Conservation (phyloP, 2,888 invertebrate genomes). For the Pinctada fucata region DNA sequence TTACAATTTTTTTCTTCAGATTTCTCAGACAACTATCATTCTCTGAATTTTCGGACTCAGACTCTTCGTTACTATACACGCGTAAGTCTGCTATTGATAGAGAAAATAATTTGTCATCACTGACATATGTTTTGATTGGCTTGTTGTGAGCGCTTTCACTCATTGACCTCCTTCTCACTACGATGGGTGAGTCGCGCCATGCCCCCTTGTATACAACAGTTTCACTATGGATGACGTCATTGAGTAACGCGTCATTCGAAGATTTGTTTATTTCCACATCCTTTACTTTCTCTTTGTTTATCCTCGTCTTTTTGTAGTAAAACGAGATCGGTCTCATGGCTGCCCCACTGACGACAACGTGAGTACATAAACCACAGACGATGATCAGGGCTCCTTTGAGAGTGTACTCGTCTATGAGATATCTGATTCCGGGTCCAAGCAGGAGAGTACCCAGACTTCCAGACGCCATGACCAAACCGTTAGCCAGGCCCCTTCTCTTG, state of each 20-base stretch:
- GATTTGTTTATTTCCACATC: neutral
- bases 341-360: conserved; percentile 16
- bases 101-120: neutral
- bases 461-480: conserved; percentile 16
- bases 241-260: neutral
- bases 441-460: conserved; percentile 35
- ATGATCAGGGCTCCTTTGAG: conserved; percentile 29
- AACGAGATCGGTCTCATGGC: conserved; percentile 21
- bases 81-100: neutral
- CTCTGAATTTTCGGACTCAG: neutral
- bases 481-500: conserved; percentile 32
- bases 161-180: neutral
- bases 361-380: conserved; percentile 12
- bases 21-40: neutral
- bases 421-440: conserved; percentile 13
- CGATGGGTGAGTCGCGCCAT: neutral
- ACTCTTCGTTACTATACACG: neutral
- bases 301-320: neutral
- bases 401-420: conserved; percentile 26
- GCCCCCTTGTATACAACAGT: neutral
- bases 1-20: neutral
- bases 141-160: neutral
- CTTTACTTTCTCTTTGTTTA: neutral
- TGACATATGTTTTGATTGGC: neutral
- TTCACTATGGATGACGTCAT: neutral